Evolutionary conservation across 1,140 invertebrate species (phyloP).

Genomic region (Tetraneura akinire): DNA sequence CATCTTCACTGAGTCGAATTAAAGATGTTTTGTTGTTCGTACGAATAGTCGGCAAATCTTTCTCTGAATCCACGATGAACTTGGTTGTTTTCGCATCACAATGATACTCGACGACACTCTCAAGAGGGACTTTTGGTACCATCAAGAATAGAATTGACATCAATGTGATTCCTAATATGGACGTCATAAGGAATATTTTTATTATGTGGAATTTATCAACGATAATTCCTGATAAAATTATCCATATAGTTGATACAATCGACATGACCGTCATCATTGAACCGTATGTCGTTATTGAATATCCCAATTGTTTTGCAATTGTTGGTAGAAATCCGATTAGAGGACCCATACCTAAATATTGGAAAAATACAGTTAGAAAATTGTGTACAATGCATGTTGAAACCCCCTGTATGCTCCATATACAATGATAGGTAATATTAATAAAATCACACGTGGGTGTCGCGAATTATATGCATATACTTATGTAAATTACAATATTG

Average conservation of each 20-base stretch:
- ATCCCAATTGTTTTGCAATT: conserved; percentile 79
- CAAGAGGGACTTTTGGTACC: background rate
- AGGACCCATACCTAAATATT: conserved; percentile 72
- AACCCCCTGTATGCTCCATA: too few relatives aligned
- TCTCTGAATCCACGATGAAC: background rate
- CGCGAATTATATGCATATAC: too few relatives aligned
- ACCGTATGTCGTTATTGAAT: conserved; percentile 74
- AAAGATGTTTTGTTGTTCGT: background rate
- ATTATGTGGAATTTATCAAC: conserved; percentile 78
- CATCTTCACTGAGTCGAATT: background rate
- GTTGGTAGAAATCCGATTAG: conserved; percentile 80
- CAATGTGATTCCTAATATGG: background rate
- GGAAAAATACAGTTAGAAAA: too few relatives aligned
- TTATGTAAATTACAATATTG: too few relatives aligned
- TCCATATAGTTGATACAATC: conserved; percentile 75
- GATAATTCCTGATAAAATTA: conserved; percentile 76
- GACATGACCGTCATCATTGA: conserved; percentile 78
- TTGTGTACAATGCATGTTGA: too few relatives aligned
- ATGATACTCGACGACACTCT: background rate
- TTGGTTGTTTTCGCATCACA: background rate
- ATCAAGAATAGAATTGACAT: background rate
- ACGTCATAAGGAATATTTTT: conserved; percentile 70
- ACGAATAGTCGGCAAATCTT: background rate
- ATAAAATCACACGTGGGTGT: too few relatives aligned
- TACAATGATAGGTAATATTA: too few relatives aligned